Evolutionary conservation across 1,140 invertebrate species (phyloP), one percentile per base, ranked within the genome.

Genomic region (Formica selysi): DNA sequence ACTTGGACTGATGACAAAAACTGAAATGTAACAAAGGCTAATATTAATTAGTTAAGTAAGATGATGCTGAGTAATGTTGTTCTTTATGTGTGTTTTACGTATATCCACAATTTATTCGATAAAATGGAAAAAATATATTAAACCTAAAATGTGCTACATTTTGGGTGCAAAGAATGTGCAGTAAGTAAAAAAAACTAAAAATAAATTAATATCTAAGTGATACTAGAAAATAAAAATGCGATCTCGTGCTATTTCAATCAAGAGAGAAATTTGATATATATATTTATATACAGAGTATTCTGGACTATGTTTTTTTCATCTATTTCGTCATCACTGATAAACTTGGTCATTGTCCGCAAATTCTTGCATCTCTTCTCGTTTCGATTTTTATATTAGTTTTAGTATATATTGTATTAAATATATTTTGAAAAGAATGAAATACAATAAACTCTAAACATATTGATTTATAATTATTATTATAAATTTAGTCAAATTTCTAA

Each of bases 31-130:
- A 92, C 73, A 90, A 92, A 92, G 76, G 74, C 65, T 89, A 91
- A 88, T 48, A 88, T 90, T 90, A 71, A 92, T 91, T 93, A 90
- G 68, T 91, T 90, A 90, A 86, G 89, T 92, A 89, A 91, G 86
- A 86, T 76, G 67, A 92, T 93, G 91, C 89, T 86, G 91, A 90
- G 88, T 92, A 93, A 92, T 88, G 91, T 91, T 92, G 89, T 91
- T 91, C 90, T 90, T 84, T 86, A 90, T 89, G 91, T 89, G 92
- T 93, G 91, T 93, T 93, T 93, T 91, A 90, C 88, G 86, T 93
- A 90, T 92, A 93, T 92, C 91, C 89, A 92, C 86, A 91, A 93
- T 91, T 92, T 91, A 91, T 90, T 90, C 90, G 91, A 87, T 93
- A 89, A 51, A 51, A 76, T 90, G 90, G 92, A 74, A 76, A 89